Base-by-base conservation (phyloP, 2,113 vertebrate genomes). In the Thymallus thymallus region DNA sequence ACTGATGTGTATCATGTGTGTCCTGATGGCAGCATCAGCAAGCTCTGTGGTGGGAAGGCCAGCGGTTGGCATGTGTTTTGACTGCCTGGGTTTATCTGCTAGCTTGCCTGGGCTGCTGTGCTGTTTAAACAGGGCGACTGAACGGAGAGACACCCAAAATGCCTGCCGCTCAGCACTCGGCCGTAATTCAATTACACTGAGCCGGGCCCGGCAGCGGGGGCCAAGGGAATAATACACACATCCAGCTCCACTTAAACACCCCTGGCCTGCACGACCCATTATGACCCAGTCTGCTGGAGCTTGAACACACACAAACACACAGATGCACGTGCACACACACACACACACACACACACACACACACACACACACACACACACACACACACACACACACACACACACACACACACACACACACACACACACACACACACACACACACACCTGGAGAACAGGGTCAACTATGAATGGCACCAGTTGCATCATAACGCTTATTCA, bases 171-270 rank as follows among this genome's bases (percentile, higher is more conserved):
- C 75, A 55, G 75, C 67, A 63, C 56, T 76, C 74, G 58, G 68
- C 41, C 55, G 64, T 76, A 76, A 76, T 76, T 71, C 75, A 71
- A 71, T 71, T 76, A 71, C 68, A 71, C 61, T 41, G 24, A 56
- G 23, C 58, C 0, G 35, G 35, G 35, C 35, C 35, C 29, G 68
- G 58, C 45, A 9, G 62, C 4, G 14, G 29, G 60, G 46, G 18
- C 10, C 20, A 5, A 29, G 67, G 29, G 30, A 35, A 26, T 20
- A 18, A 20, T 6, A 18, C 32, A 67, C 65, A 64, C 26, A 64
- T 26, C 24, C 60, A 61, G 60, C 32, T 67, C 65, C 64, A 20
- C 29, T 70, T 70, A 30, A 56, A 70, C 51, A 58, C 5, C 26
- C 51, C 48, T 70, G 23, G 35, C 10, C 35, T 41, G 35, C 24